These are phyloP conservation scores for Umimayanthus kanabou DNA, from an alignment of 92 coral and sea anemone species.

Conservation along the genomic window DNA sequence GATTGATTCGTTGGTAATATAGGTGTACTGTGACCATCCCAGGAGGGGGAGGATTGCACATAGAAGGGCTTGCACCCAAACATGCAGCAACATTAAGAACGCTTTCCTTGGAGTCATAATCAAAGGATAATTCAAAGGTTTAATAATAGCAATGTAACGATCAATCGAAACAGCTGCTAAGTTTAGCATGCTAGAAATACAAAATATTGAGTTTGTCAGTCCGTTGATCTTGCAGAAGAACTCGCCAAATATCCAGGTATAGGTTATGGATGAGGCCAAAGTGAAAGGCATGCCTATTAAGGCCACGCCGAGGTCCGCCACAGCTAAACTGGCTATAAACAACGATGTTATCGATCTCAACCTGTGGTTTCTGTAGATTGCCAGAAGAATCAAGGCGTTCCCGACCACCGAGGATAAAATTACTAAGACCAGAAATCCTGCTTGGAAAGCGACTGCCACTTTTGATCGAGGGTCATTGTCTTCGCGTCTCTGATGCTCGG, in stretches of 20 bases:
- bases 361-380: conserved; percentile 69
- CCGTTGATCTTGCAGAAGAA: conserved; percentile 82
- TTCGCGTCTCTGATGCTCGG: neutral
- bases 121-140: conserved; percentile 72
- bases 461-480: conserved; percentile 56
- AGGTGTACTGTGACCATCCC: conserved; percentile 83
- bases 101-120: conserved; percentile 70
- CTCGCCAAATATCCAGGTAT: conserved; percentile 75
- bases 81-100: conserved; percentile 55
- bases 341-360: conserved; percentile 73
- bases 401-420: conserved; percentile 80
- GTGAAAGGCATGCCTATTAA: conserved; percentile 87
- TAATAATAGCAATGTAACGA: conserved; percentile 80
- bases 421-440: conserved; percentile 62
- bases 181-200: conserved; percentile 85
- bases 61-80: conserved; percentile 77
- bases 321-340: conserved; percentile 82
- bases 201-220: conserved; percentile 73
- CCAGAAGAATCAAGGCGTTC: conserved; percentile 75
- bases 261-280: conserved; percentile 74
- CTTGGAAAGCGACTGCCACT: conserved; percentile 67
- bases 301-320: conserved; percentile 81
- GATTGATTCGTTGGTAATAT: conserved; percentile 80
- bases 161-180: conserved; percentile 87
- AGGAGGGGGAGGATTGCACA: conserved; percentile 71